Evolutionary conservation across 2,797 vertebrate genomes (phyloP).

Genomic region (Thalassophryne amazonica): DNA sequence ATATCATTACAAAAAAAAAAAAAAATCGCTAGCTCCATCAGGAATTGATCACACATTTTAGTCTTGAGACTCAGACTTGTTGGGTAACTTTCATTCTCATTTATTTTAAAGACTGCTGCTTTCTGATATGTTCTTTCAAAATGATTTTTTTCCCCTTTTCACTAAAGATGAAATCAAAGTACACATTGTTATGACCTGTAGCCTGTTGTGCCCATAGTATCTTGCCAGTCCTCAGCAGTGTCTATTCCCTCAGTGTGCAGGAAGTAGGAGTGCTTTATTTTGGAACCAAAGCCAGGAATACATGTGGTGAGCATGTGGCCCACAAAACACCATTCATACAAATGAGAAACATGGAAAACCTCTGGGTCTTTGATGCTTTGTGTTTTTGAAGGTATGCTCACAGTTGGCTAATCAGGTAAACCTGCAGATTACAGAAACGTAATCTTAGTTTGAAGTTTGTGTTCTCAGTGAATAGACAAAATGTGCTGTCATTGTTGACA

Average conservation of each 20-base stretch:
- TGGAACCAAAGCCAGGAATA: background rate
- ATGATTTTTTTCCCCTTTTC: background rate
- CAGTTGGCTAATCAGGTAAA: background rate
- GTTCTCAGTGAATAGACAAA: background rate
- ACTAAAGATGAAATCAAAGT: constrained; percentile 16
- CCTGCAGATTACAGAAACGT: too few relatives aligned
- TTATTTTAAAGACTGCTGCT: constrained; percentile 1
- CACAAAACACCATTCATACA: background rate
- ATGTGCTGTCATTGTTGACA: background rate
- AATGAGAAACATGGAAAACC: background rate
- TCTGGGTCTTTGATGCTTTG: constrained; percentile 13
- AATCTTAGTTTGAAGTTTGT: too few relatives aligned
- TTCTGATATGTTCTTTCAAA: background rate
- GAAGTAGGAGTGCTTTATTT: constrained; percentile 26
- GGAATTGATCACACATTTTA: too few relatives aligned
- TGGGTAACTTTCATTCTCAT: background rate
- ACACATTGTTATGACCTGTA: constrained; percentile 42
- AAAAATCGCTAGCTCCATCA: too few relatives aligned
- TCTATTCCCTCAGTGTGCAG: constrained; percentile 37
- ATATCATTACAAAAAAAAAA: background rate
- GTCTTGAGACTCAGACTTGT: background rate
- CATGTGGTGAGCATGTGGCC: constrained; percentile 62
- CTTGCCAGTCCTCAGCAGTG: constrained; percentile 34
- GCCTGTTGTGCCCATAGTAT: constrained; percentile 22
- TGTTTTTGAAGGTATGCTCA: background rate